These are phyloP conservation scores for Heterotis niloticus DNA, from an alignment of 2,113 vertebrate genomes.

Conservation along the genomic window DNA sequence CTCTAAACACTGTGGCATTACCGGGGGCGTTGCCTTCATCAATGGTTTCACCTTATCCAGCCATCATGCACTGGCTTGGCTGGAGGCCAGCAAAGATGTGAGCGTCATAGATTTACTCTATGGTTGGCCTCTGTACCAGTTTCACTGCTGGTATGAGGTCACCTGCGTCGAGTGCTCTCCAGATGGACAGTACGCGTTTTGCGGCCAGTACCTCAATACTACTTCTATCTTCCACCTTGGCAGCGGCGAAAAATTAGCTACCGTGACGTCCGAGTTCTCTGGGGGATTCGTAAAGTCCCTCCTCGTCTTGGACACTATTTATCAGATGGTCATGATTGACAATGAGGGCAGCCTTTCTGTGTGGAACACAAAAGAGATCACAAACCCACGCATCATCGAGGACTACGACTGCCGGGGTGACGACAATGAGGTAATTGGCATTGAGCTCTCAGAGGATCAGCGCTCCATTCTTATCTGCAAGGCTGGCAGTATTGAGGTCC, in stretches of 20 bases:
- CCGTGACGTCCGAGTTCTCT: constrained; percentile 92
- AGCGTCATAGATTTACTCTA: constrained; percentile 93
- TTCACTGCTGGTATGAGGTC: constrained; percentile 98
- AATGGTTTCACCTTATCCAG: constrained; percentile 90
- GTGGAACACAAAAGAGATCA: constrained; percentile 92
- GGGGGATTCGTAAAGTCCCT: constrained; percentile 95
- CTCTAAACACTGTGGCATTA: constrained; percentile 79
- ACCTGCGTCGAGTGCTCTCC: constrained; percentile 94
- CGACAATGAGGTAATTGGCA: constrained; percentile 87
- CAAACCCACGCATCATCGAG: constrained; percentile 85
- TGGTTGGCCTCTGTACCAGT: constrained; percentile 95
- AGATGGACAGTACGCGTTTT: constrained; percentile 91
- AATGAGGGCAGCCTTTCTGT: constrained; percentile 93
- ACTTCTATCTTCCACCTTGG: constrained; percentile 88
- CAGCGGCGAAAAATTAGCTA: constrained; percentile 91
- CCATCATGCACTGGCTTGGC: constrained; percentile 93
- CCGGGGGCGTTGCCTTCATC: constrained; percentile 81
- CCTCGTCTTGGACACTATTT: constrained; percentile 83
- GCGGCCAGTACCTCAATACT: constrained; percentile 94
- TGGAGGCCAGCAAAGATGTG: constrained; percentile 94
- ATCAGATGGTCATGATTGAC: constrained; percentile 97
- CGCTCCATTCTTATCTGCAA: constrained; percentile 94
- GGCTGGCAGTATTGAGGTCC: constrained; percentile 87
- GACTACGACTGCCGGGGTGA: constrained; percentile 93
- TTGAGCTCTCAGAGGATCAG: constrained; percentile 95